A percentile compares a stretch with the other conserved stretches of the same genome.
These are phyloP conservation scores for Habrosyne pyritoides DNA, from an alignment of 2,888 invertebrate genomes.

Conservation along the genomic window DNA sequence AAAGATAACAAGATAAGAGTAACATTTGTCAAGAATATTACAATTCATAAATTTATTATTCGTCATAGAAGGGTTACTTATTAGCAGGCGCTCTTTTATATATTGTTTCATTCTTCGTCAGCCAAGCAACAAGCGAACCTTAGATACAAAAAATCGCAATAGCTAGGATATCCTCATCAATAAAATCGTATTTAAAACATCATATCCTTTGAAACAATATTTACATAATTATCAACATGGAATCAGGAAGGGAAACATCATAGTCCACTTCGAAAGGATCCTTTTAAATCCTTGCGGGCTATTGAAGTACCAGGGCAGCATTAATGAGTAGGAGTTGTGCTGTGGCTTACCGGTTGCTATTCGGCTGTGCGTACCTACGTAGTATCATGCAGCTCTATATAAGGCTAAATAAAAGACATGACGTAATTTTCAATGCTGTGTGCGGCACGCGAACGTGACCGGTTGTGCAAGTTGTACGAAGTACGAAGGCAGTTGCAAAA, in stretches of 20 bases:
- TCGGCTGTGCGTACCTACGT: slow-evolving; percentile 37
- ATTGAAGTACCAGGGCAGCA: slow-evolving; percentile 67
- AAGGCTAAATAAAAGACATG: slow-evolving; percentile 74
- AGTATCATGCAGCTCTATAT: slow-evolving; percentile 66
- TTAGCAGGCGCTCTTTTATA: too few species aligned
- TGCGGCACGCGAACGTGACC: slow-evolving; percentile 66
- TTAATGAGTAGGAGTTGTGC: slow-evolving; percentile 48
- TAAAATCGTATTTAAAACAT: neutral
- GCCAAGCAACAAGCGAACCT: neutral
- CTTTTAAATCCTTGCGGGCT: slow-evolving; percentile 68
- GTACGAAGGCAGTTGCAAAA: slow-evolving; percentile 59
- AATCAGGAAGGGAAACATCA: slow-evolving; percentile 20
- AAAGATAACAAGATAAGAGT: too few species aligned
- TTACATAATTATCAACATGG: slow-evolving; percentile 20
- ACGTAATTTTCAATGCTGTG: slow-evolving; percentile 77
- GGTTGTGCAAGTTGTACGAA: slow-evolving; percentile 63
- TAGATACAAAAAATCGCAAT: neutral
- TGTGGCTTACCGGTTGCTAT: slow-evolving; percentile 64
- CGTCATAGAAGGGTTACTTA: too few species aligned
- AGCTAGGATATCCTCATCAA: slow-evolving; percentile 1
- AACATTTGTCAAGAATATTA: too few species aligned
- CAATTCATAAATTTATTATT: too few species aligned
- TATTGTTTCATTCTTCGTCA: neutral
- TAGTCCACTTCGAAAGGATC: slow-evolving; percentile 31
- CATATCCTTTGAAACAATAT: neutral